Conservation (phyloP, 35 echinoderm and acorn worm species). For the Ophioderma brevispina region DNA sequence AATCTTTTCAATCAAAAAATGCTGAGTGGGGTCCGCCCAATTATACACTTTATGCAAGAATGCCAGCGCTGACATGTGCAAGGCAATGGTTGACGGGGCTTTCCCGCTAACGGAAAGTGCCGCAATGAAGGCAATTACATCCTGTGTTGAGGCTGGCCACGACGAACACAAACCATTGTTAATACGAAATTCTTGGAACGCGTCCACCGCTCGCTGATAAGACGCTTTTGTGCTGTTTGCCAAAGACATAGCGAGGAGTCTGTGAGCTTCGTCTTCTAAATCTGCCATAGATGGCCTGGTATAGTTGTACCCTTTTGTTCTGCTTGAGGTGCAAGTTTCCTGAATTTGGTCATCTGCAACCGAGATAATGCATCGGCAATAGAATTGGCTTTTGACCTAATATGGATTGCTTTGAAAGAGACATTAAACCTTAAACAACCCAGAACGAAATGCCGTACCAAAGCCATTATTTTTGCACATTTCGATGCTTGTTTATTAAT, state of each 20-base stretch:
- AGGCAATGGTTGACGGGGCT: not conserved
- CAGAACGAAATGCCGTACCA: slow-evolving; percentile 10
- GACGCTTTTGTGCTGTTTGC: not conserved
- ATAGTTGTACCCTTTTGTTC: not conserved
- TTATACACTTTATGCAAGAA: not conserved
- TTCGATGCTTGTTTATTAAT: slow-evolving; percentile 15
- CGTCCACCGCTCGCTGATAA: not conserved
- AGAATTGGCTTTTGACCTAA: not conserved
- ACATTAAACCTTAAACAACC: slow-evolving; percentile 14
- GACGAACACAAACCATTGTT: not conserved
- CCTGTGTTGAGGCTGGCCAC: not conserved
- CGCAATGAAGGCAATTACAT: not conserved
- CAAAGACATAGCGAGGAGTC: not conserved
- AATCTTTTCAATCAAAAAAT: not conserved
- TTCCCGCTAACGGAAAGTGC: not conserved
- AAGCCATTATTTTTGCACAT: slow-evolving; percentile 23
- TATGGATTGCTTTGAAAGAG: not conserved
- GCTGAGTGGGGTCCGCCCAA: not conserved
- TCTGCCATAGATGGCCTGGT: not conserved
- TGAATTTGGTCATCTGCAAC: slow-evolving; percentile 17
- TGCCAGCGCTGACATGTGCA: not conserved
- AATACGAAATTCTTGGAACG: not conserved
- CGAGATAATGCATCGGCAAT: slow-evolving; percentile 44
- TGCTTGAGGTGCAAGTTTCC: not conserved
- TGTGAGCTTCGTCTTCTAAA: not conserved